Base-by-base conservation (phyloP, 1,140 invertebrate genomes). In the Venustaconcha ellipsiformis region DNA sequence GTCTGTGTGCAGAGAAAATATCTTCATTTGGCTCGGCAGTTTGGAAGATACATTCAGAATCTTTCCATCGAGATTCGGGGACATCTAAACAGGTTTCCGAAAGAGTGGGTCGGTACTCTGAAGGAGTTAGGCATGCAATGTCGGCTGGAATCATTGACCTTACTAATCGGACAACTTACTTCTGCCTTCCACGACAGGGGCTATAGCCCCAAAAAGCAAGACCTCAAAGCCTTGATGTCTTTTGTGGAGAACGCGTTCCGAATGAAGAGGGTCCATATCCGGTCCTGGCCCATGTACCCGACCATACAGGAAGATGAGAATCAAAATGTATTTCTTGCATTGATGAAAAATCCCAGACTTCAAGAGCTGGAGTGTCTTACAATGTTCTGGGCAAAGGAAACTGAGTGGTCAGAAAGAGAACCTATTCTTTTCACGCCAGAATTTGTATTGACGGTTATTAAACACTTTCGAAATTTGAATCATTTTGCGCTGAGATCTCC, bases 251-350 rank as follows among this genome's bases (percentile, higher is more conserved):
- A 70, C 20, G 80, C 82, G 13, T 78, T 63, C n/a, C 63, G 73
- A 4, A 75, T 84, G 58, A 81, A 82, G 48, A 63, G 76, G 37
- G 26, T 83, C 14, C 62, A 75, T 64, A 74, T 83, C 5, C 20
- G 37, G 20, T 81, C 82, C 1, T 83, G 82, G 82, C 82, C 82
- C 1, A 81, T 83, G 80, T 79, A 77, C 58, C 73, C 69, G 18
- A 60, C 63, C 55, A 67, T 82, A 12, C 37, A 78, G 13, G 58
- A 55, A 1, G 62, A 79, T 17, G 59, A 23, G 14, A 70, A 76
- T n/a, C 20, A 74, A 14, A 79, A 77, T 68, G 67, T 82, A 15
- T 80, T 80, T 70, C 64, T 76, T 23, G 72, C 71, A n/a, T 63
- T 84, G 67, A 57, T 63, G 23, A 69, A 70, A 14, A 80, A 79